Conservation (phyloP, 1,140 invertebrate genomes). For the Triops cancriformis region DNA sequence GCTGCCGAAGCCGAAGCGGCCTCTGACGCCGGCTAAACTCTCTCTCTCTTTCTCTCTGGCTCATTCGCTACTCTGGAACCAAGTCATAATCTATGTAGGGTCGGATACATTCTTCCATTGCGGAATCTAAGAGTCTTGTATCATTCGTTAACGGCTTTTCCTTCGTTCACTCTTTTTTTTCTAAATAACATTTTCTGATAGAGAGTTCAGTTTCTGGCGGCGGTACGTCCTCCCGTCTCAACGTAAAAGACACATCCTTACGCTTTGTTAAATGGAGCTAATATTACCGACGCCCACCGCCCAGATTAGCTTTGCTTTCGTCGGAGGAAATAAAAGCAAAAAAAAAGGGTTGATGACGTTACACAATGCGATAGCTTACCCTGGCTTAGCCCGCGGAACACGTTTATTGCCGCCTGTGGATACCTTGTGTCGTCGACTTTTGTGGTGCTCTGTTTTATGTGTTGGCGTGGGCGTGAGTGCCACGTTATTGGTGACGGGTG, state of each 20-base stretch:
- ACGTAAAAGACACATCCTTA: not conserved
- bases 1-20: not conserved
- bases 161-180: not conserved
- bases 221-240: not conserved
- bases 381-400: not conserved
- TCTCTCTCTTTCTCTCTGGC: no score
- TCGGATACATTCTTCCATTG: not conserved
- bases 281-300: not conserved
- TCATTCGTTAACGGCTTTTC: no score
- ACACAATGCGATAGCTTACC: not conserved
- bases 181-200: not conserved
- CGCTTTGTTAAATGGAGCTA: conserved; percentile 7
- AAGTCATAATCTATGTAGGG: not conserved
- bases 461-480: not conserved
- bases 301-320: not conserved
- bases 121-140: no score
- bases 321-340: not conserved
- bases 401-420: not conserved
- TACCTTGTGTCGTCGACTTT: not conserved
- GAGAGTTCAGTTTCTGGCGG: not conserved
- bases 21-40: not conserved
- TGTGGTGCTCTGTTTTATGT: not conserved
- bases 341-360: not conserved
- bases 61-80: no score
- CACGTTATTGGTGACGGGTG: not conserved